These are phyloP conservation scores for Drosophila mulleri DNA, from an alignment of 2,888 invertebrate genomes.

Conservation along the genomic window DNA sequence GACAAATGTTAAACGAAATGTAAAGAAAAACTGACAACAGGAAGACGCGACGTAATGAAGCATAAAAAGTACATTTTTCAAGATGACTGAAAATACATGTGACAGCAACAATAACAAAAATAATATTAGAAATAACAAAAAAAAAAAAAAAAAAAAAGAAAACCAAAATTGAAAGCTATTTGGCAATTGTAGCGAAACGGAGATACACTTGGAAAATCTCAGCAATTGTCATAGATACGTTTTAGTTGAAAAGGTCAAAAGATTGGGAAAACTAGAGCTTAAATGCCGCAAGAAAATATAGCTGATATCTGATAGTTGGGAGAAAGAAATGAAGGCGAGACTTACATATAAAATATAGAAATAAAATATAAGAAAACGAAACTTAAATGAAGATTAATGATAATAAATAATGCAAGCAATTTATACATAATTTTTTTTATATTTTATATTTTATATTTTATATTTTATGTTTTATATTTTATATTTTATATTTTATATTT, in stretches of 20 bases:
- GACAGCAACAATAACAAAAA: conserved; percentile 14
- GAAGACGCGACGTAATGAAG: conserved; percentile 79
- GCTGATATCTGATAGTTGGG: neutral
- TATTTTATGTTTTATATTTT: no score
- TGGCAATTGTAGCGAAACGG: conserved; percentile 11
- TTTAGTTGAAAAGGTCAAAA: neutral
- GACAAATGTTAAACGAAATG: conserved; percentile 81
- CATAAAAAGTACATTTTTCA: conserved; percentile 80
- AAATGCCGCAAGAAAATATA: neutral
- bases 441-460: no score
- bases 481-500: no score
- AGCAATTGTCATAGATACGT: neutral
- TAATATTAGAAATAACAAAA: conserved; percentile 5
- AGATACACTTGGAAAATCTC: conserved; percentile 24
- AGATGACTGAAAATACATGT: conserved; percentile 62
- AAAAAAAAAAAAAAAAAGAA: conserved; percentile 4
- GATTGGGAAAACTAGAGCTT: neutral
- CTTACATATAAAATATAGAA: no score
- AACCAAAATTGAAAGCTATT: conserved; percentile 34
- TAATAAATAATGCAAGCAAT: no score
- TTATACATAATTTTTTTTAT: no score
- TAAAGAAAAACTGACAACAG: conserved; percentile 79
- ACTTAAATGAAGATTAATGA: no score
- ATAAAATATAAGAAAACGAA: no score
- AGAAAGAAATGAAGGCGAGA: no score